Evolutionary conservation across 1,140 invertebrate genomes (phyloP).

Genomic region (Dinoponera quadriceps): DNA sequence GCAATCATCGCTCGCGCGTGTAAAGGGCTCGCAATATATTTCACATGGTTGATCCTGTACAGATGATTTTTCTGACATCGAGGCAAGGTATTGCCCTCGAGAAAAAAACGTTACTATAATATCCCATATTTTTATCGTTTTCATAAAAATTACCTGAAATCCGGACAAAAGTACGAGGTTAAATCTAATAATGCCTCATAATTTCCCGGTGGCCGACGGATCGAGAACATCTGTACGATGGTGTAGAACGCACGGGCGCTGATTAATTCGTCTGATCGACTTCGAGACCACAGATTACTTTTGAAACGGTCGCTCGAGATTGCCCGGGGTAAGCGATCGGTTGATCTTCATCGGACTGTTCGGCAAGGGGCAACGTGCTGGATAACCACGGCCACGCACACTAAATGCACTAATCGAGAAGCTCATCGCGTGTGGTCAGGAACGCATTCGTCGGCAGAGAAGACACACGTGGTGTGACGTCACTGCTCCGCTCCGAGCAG

Average conservation of each 20-base stretch:
- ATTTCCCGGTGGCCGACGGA: constrained; percentile 13
- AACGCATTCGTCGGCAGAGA: constrained; percentile 58
- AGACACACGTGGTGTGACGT: constrained; percentile 54
- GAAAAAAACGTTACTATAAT: too few relatives aligned
- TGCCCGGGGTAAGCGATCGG: not conserved
- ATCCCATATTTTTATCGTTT: not conserved
- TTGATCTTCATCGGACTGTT: constrained; percentile 6
- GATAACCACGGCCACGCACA: constrained; percentile 1
- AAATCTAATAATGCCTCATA: not conserved
- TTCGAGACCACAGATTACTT: not conserved
- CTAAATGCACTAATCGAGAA: constrained; percentile 71
- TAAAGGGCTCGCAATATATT: too few relatives aligned
- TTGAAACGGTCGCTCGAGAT: not conserved
- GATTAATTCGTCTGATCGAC: not conserved
- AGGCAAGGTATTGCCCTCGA: too few relatives aligned
- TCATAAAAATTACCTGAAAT: constrained; percentile 30
- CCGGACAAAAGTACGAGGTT: not conserved
- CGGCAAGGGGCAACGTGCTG: constrained; percentile 7
- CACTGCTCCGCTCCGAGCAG: constrained; percentile 11
- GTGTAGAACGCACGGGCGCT: not conserved
- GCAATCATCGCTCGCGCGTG: too few relatives aligned
- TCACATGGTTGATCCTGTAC: too few relatives aligned
- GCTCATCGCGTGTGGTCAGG: constrained; percentile 69
- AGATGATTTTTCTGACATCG: too few relatives aligned
- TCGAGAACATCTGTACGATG: constrained; percentile 35